These are phyloP conservation scores for Chondrilla cf. caribensis DNA, from an alignment of 37 sponge, comb jelly and placozoan genomes.

Conservation along the genomic window DNA sequence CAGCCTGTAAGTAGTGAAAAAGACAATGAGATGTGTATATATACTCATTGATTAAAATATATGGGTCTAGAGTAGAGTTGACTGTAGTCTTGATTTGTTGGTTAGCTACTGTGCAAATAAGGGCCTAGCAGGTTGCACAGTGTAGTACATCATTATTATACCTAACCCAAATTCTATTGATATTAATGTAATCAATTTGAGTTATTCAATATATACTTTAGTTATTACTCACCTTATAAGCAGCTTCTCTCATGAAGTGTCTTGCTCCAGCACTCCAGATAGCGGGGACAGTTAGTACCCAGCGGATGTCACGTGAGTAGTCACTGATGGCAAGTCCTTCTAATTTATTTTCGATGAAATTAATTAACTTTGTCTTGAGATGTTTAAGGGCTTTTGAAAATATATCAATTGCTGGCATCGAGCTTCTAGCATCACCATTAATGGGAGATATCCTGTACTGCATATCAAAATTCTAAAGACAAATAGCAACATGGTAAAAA, in stretches of 20 bases:
- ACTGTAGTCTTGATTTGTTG: no score
- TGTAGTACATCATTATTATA: no score
- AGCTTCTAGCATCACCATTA: not conserved
- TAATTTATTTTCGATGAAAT: not conserved
- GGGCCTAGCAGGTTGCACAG: no score
- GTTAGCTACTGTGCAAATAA: no score
- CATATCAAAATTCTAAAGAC: not conserved
- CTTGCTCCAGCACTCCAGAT: constrained; percentile 29
- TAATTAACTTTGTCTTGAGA: not conserved
- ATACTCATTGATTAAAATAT: no score
- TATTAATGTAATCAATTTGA: no score
- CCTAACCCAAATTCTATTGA: no score
- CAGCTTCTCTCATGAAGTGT: constrained; percentile 29
- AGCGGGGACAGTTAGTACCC: constrained; percentile 30
- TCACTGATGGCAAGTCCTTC: not conserved
- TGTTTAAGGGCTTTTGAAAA: not conserved
- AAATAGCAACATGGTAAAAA: not conserved
- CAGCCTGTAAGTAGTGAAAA: constrained; percentile 5
- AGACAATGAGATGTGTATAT: no score
- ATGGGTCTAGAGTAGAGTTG: no score
- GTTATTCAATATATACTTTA: no score
- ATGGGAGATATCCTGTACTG: not conserved
- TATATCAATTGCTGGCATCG: constrained; percentile 9
- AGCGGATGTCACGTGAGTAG: not conserved
- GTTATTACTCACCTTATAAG: constrained; percentile 10